A percentile compares a stretch with the other conserved stretches of the same genome.
These are phyloP conservation scores for Ichneumon xanthorius DNA, from an alignment of 2,888 invertebrate species.

Conservation along the genomic window DNA sequence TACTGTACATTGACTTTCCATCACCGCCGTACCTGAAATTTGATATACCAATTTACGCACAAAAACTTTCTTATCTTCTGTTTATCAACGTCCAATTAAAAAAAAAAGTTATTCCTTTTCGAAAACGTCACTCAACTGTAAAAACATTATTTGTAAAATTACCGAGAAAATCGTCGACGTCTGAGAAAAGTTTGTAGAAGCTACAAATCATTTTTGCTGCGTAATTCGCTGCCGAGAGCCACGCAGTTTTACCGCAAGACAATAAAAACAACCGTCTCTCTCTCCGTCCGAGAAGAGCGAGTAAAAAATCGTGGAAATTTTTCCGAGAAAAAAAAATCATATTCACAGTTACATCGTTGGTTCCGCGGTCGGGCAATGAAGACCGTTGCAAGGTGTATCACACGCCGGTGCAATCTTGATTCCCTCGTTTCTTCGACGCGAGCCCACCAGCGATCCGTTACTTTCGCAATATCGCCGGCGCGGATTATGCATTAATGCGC, in stretches of 20 bases:
- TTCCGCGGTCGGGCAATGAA: conserved; percentile 4
- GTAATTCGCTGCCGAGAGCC: not conserved
- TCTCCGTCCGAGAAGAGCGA: not conserved
- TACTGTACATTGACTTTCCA: too few species aligned
- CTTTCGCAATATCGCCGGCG: conserved; percentile 31
- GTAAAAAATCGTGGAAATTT: not conserved
- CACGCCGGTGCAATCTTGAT: conserved; percentile 28
- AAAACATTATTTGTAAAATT: too few species aligned
- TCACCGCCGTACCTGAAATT: too few species aligned
- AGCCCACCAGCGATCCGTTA: conserved; percentile 28
- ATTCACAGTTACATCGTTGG: conserved; percentile 28
- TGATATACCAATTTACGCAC: too few species aligned
- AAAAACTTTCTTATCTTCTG: too few species aligned
- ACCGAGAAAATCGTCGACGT: too few species aligned
- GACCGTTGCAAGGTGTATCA: conserved; percentile 40
- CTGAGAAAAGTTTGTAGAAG: too few species aligned
- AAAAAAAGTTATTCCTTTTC: too few species aligned
- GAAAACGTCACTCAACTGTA: too few species aligned
- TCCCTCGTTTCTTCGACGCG: conserved; percentile 35
- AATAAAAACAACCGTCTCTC: not conserved
- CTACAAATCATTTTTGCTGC: too few species aligned
- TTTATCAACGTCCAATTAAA: too few species aligned
- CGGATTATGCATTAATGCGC: conserved; percentile 1
- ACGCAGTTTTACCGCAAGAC: not conserved
- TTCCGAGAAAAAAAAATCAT: conserved; percentile 11